Evolutionary conservation across 2,888 invertebrate genomes (phyloP), one percentile per base, ranked within the genome.

Genomic region (Melieria picta): DNA sequence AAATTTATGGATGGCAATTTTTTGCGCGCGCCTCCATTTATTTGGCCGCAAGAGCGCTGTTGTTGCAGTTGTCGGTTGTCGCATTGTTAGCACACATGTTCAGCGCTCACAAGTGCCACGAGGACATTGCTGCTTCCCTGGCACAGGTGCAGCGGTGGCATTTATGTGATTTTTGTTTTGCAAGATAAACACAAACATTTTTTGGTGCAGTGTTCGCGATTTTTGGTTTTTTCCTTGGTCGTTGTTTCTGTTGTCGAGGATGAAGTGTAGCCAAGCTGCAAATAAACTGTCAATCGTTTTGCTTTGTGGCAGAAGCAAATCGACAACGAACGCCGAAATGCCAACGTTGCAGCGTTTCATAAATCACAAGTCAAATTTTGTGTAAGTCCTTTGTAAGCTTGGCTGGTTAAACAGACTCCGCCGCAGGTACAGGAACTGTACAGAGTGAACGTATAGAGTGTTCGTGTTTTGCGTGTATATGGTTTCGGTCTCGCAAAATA

Each of bases 351-450:
- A 30, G 30, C 30, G 30, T 77, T 77, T 79, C 80, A 80, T 80
- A 81, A 81, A 81, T 82, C 81, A 82, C 78, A 79, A 79, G 77
- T 79, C 48, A 42, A 79, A 79, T 81, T 77, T 61, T 79, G 70
- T 82, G 82, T 82, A 82, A 82, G 81, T 81, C 80, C 77, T 77
- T 77, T 80, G 80, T 82, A 82, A 82, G 81, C 63, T 43, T 7
- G 13, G 10, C 60, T 61, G 67, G 61, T 61, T 60, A 16, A 50
- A 45, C 80, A 79, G 80, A 78, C 78, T 76, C 30, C 56, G 16
- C 61, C 61, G 11, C 48, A 63, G 30, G 64, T 13, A 9, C n/a
- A 7, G 43, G 6, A 0, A 61, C 10, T 9, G 42, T 30, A 30
- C 30, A 30, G 30, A 30, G 30, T 30, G 30, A 16, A 16, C 16